Base-by-base conservation (phyloP, 2,888 invertebrate genomes). In the Entomobrya multifasciata region DNA sequence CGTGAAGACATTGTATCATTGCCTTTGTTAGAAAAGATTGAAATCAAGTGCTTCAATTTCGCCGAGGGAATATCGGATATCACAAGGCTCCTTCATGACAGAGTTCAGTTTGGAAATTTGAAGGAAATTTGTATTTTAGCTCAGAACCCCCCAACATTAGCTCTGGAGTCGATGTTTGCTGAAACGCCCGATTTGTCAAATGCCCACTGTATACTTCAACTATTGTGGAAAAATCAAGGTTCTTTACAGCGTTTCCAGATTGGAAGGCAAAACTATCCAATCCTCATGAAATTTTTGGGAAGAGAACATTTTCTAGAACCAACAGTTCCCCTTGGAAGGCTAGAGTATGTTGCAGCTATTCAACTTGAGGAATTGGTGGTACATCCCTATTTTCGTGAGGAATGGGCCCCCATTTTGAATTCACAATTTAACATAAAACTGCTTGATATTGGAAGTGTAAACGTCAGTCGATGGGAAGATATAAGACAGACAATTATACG, bases 21-120 rank as follows among this genome's bases (percentile, higher is more conserved):
- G 3, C 74, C 82, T 0, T 76, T 78, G 5, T 36, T 90, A n/a
- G 76, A 88, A 47, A 88, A 72, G 25, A 74, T 90, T 70, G 89
- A 90, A 80, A 86, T 90, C 10, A 83, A 87, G 55, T 89, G 89
- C 57, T 90, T 89, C 86, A 90, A 87, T 25, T 88, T 90, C 44
- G 65, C 87, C 6, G 90, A 90, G 15, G 88, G 88, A 15, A 67
- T 90, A 5, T 52, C 89, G 22, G 88, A 89, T 47, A 72, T 90
- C 2, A 70, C 90, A 11, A 60, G 82, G 17, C 86, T 90, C 13
- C 85, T 90, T 2, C 76, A 80, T 13, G 78, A 88, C 11, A 62
- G 67, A 20, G 82, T 90, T 10, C 22, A 80, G 2, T 90, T 86
- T 77, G 86, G 87, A 0, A 78, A 60, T 22, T 65, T 90, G n/a